Evolutionary conservation across 1,140 invertebrate species (phyloP), one percentile per base, ranked within the genome.

Genomic region (Zaprionus tsacasi): DNA sequence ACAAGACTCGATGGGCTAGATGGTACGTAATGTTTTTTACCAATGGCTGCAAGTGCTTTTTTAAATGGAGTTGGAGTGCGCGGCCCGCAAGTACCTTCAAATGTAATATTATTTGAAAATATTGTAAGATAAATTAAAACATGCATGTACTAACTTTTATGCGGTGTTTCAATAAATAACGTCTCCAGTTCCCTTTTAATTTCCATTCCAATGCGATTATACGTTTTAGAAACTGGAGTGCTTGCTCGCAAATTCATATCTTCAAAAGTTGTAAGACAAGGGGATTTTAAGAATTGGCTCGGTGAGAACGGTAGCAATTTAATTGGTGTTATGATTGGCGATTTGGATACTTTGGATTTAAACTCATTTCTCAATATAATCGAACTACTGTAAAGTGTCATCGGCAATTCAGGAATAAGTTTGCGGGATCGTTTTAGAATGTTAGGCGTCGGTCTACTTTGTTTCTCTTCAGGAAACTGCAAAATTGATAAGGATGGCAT

Each of bases 21-120:
- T 1, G 96, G 96, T 36, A 92, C 72, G 56, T 91, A 92, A 2
- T 95, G 96, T 81, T 96, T 96, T 92, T 96, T 96, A 73, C 97
- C 96, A 17, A 98, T 93, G 78, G 98, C 97, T 0, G 97, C 97
- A 54, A 98, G 93, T 0, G 97, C 97, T 77, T 97, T 96, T 92
- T 98, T 99, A 92, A 99, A 98, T 0, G 98, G 98, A 0, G 98
- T 99, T 3, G 98, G 98, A 0, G 98, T 99, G 68, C 97, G 95
- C 45, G 95, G 96, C 59, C 78, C 89, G 21, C 80, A 58, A 52
- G 80, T 59, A 60, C 81, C 91, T 92, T 10, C 3, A 43, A 13
- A 21, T 0, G 35, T 12, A 10, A 2, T 55, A 30, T 15, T 30
- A 30, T 40, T 52, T 63, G 8, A 30, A 1, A 25, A 15, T 25